phyloP scores from a whole-genome alignment of 2,113 vertebrate genomes.

The Romanogobio albipinnatus region DNA sequence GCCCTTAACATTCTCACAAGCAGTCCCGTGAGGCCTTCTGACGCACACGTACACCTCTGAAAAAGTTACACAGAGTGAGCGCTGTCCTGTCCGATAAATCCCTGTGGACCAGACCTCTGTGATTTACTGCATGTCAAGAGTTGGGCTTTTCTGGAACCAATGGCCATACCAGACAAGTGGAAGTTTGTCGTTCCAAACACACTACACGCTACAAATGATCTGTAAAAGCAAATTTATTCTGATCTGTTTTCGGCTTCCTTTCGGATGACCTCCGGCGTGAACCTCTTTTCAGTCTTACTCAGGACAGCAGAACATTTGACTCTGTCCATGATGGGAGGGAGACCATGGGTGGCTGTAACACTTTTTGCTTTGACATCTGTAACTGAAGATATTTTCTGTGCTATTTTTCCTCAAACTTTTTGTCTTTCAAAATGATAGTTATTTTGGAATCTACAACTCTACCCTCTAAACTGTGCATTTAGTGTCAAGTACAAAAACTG shows the following conservation, averaged over 20 bases:
- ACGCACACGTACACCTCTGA: constrained; percentile 10
- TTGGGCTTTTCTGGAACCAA: constrained; percentile 33
- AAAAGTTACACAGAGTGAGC: constrained; percentile 37
- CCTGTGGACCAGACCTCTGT: constrained; percentile 15
- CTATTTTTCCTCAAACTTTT: not conserved
- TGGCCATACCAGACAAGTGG: constrained; percentile 33
- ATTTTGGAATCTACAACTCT: not conserved
- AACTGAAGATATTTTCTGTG: not conserved
- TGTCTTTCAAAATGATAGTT: not conserved
- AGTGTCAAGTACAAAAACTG: not conserved
- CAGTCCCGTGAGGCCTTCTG: constrained; percentile 42
- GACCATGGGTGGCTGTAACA: not conserved
- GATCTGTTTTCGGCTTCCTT: constrained; percentile 15
- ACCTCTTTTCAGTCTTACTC: not conserved
- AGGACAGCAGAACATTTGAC: not conserved
- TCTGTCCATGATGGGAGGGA: not conserved
- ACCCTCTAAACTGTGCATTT: not conserved
- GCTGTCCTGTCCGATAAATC: constrained; percentile 25
- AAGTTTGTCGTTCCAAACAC: constrained; percentile 9
- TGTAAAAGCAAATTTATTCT: constrained; percentile 49
- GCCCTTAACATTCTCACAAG: constrained; percentile 54
- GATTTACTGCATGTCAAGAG: constrained; percentile 48
- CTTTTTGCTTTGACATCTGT: not conserved
- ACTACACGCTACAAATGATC: not conserved
- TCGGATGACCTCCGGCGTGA: not conserved